These are phyloP conservation scores for Musca vetustissima DNA, from an alignment of 1,140 invertebrate species.

Conservation along the genomic window DNA sequence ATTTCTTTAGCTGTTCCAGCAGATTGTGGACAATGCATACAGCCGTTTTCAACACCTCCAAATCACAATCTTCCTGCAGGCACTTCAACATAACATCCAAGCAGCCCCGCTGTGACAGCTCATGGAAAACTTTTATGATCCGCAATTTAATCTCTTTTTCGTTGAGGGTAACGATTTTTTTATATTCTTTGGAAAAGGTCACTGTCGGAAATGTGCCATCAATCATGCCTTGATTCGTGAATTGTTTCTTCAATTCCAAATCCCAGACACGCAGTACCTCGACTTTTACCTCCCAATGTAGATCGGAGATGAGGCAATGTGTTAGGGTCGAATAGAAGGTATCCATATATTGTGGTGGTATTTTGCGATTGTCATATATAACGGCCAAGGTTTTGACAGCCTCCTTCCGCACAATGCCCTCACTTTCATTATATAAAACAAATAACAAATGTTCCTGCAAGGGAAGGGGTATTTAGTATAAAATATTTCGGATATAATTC, in stretches of 20 bases:
- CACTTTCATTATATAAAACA: slow-evolving; percentile 67
- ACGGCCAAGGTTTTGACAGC: slow-evolving; percentile 66
- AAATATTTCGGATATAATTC: slow-evolving; percentile 5
- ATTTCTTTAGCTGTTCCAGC: slow-evolving; percentile 54
- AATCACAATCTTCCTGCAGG: slow-evolving; percentile 70
- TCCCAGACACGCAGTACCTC: slow-evolving; percentile 72
- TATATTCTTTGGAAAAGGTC: slow-evolving; percentile 74
- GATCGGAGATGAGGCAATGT: slow-evolving; percentile 66
- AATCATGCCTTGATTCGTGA: slow-evolving; percentile 76
- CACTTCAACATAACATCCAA: slow-evolving; percentile 67
- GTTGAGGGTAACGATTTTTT: slow-evolving; percentile 73
- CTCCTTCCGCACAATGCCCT: slow-evolving; percentile 74
- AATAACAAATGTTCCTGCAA: slow-evolving; percentile 65
- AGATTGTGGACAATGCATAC: slow-evolving; percentile 62
- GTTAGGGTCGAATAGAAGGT: slow-evolving; percentile 64
- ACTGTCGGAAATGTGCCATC: slow-evolving; percentile 74
- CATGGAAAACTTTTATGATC: slow-evolving; percentile 66
- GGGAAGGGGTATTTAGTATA: slow-evolving; percentile 38
- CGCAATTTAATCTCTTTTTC: slow-evolving; percentile 67
- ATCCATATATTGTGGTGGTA: slow-evolving; percentile 57
- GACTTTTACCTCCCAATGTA: slow-evolving; percentile 79
- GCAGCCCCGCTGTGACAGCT: slow-evolving; percentile 66
- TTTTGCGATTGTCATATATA: slow-evolving; percentile 67
- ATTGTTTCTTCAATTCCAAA: slow-evolving; percentile 64
- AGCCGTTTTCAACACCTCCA: slow-evolving; percentile 67